Base-by-base conservation (phyloP, 2,113 vertebrate genomes). In the Dissostichus mawsoni region DNA sequence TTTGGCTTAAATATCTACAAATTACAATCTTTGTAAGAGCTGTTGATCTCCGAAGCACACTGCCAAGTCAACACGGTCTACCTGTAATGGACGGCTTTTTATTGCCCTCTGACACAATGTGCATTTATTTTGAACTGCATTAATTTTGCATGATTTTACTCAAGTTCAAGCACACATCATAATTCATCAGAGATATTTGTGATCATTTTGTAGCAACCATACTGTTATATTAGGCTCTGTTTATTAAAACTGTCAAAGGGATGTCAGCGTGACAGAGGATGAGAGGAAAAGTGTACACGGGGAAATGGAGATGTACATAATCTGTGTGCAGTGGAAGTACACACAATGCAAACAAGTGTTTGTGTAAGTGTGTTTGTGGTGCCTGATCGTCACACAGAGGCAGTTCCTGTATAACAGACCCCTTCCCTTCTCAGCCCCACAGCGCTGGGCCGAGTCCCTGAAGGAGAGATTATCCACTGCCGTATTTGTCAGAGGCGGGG, bases 381-480 rank as follows among this genome's bases (percentile, higher is more conserved):
- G 20, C 71, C 44, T 16, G 69, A 55, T 63, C 48, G 68, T 76
- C 81, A 87, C 78, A 75, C 78, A 78, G 55, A 87, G 87, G 65
- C 83, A 85, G 89, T 87, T 88, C 83, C 82, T 87, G 85, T 89
- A 82, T 76, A 90, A 89, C 88, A 81, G 86, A 82, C 76, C 78
- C 78, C 86, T 82, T 87, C 89, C 90, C 85, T 78, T 85, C 83
- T 87, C 84, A 86, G 86, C 80, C 82, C 90, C 86, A 91, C 95
- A 87, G 94, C 74, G 89, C 86, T 87, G 90, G 92, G 85, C 89
- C 62, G 81, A 91, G 94, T 95, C 93, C 94, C 91, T 92, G 71
- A 89, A 90, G 92, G 94, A 94, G 90, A 59, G 80, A 95, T 94
- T 91, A 92, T 81, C 94, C 93, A 87, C 93, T 93, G 92, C 92